Evolutionary conservation across 2,888 invertebrate species (phyloP).

Genomic region (Hecatera dysodea): DNA sequence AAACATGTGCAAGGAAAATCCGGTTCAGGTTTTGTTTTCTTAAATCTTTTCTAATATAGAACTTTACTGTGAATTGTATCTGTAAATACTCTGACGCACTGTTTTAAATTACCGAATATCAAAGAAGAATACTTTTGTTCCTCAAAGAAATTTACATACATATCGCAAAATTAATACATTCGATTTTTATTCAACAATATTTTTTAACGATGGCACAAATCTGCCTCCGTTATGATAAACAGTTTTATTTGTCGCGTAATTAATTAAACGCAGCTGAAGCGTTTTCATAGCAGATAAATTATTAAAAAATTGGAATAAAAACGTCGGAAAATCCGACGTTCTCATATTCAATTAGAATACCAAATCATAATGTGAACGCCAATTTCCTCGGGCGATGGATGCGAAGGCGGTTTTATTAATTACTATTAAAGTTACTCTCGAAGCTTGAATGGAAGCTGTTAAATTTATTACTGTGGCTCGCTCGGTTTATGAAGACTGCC

Average conservation of each 20-base stretch:
- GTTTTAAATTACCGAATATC: neutral
- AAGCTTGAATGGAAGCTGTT: constrained; percentile 72
- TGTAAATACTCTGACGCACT: constrained; percentile 23
- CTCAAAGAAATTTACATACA: neutral
- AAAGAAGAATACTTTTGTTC: constrained; percentile 1
- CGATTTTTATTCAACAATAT: neutral
- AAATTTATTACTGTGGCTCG: constrained; percentile 77
- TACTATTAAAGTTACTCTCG: constrained; percentile 59
- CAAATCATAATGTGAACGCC: constrained; percentile 41
- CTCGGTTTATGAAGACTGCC: constrained; percentile 71
- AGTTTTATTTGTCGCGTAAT: constrained; percentile 33
- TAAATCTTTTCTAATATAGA: constrained; percentile 1
- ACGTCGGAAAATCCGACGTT: constrained; percentile 27
- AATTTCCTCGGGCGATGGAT: constrained; percentile 41
- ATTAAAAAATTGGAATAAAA: constrained; percentile 30
- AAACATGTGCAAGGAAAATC: constrained; percentile 27
- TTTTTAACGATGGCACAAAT: constrained; percentile 21
- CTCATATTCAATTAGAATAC: constrained; percentile 38
- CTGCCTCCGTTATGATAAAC: constrained; percentile 14
- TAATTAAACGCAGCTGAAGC: constrained; percentile 30
- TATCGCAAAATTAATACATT: neutral
- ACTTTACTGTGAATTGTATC: constrained; percentile 21
- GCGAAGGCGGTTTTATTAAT: constrained; percentile 57
- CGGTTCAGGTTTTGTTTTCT: neutral
- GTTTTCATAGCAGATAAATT: constrained; percentile 27